Evolutionary conservation across 2,797 vertebrate genomes (phyloP).

Genomic region (Melanotaenia parkinsoni): DNA sequence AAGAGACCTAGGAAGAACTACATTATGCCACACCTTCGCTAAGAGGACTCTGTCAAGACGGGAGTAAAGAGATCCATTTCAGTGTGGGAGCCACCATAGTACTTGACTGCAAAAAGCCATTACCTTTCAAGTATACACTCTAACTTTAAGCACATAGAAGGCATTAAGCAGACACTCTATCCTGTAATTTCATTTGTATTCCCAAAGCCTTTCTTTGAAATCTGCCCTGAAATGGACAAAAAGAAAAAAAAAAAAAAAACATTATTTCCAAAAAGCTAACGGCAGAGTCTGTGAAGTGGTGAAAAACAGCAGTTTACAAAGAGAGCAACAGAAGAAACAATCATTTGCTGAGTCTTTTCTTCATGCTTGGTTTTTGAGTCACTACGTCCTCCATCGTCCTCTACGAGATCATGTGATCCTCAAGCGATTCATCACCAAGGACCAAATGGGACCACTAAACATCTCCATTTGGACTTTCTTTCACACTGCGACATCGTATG

Average conservation of each 20-base stretch:
- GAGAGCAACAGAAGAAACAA: constrained; percentile 26
- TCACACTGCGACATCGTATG: constrained; percentile 53
- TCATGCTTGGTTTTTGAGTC: constrained; percentile 23
- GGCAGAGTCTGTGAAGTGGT: constrained; percentile 41
- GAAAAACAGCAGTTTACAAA: constrained; percentile 21
- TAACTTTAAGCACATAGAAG: constrained; percentile 78
- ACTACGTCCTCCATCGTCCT: constrained; percentile 51
- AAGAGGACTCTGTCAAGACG: constrained; percentile 73
- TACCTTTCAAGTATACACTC: constrained; percentile 72
- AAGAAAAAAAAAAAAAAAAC: constrained; percentile 64
- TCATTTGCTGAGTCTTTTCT: constrained; percentile 25
- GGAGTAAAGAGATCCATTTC: constrained; percentile 78
- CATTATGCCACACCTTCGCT: constrained; percentile 78
- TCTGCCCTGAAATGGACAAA: constrained; percentile 66
- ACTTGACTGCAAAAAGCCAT: constrained; percentile 73
- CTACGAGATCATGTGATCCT: constrained; percentile 31
- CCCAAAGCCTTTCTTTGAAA: constrained; percentile 64
- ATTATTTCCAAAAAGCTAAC: constrained; percentile 56
- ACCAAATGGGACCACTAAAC: constrained; percentile 56
- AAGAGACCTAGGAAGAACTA: constrained; percentile 69
- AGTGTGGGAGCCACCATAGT: constrained; percentile 60
- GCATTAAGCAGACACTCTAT: constrained; percentile 70
- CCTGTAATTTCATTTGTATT: constrained; percentile 73
- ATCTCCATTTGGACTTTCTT: constrained; percentile 62
- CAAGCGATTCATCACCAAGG: constrained; percentile 41